Percentiles rank a stretch among this genome's conserved stretches.
These are phyloP conservation scores for Heliocidaris tuberculata DNA, from an alignment of 35 echinoderm and acorn worm genomes.

Conservation along the genomic window DNA sequence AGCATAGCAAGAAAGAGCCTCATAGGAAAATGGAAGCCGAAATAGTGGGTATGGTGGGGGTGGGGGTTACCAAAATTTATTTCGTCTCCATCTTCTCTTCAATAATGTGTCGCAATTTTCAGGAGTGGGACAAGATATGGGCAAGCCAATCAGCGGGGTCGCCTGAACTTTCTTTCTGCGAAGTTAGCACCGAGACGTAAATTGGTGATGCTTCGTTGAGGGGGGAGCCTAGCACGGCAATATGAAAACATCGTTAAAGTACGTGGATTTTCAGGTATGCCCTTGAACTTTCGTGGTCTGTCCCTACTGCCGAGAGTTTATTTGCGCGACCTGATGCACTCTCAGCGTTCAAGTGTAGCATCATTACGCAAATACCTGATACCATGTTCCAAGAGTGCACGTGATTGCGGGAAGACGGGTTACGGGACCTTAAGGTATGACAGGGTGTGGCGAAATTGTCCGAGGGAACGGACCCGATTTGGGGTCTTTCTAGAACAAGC, in stretches of 20 bases:
- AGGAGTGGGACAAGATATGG: neutral
- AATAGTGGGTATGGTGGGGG: too few species aligned
- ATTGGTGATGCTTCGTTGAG: slow-evolving; percentile 26
- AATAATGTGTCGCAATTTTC: neutral
- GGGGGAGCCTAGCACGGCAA: neutral
- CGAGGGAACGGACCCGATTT: neutral
- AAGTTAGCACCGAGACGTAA: neutral
- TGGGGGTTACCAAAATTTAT: neutral
- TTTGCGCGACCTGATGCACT: too few species aligned
- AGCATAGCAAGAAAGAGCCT: too few species aligned
- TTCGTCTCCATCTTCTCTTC: neutral
- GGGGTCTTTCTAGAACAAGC: slow-evolving; percentile 21
- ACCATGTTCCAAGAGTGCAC: too few species aligned
- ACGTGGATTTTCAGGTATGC: neutral
- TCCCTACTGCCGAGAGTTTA: neutral
- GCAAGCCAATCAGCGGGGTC: neutral
- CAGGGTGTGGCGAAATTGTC: neutral
- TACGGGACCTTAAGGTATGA: too few species aligned
- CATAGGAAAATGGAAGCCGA: neutral
- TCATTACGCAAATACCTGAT: too few species aligned
- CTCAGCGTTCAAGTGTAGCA: too few species aligned
- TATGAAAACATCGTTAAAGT: slow-evolving; percentile 53
- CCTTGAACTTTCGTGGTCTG: slow-evolving; percentile 26
- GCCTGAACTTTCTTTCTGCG: slow-evolving; percentile 35
- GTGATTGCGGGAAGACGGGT: too few species aligned